These are phyloP conservation scores for Gymnocephalus cernua DNA, from an alignment of 2,113 vertebrate species.

Conservation along the genomic window DNA sequence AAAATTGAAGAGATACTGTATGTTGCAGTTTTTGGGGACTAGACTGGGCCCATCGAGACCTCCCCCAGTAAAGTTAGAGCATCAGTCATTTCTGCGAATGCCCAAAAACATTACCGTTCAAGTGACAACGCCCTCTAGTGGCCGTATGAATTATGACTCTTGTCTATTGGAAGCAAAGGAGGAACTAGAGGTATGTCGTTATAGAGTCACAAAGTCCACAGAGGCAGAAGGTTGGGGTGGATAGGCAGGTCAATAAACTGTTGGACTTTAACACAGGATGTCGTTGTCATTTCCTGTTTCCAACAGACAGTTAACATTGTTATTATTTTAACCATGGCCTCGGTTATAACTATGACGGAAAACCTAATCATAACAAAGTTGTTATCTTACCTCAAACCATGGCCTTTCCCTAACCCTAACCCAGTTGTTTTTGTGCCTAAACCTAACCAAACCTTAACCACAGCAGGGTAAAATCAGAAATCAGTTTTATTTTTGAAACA, in stretches of 20 bases:
- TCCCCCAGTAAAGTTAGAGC: neutral
- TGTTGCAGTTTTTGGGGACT: neutral
- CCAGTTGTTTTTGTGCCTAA: neutral
- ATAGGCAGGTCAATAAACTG: conserved; percentile 3
- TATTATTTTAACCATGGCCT: neutral
- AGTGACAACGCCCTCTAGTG: neutral
- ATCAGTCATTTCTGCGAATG: neutral
- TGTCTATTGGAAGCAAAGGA: neutral
- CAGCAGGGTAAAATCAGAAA: neutral
- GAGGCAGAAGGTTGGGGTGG: neutral
- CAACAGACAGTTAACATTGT: neutral
- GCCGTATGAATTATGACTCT: neutral
- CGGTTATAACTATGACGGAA: neutral
- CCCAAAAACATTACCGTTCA: neutral
- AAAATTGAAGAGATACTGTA: neutral
- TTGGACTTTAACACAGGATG: neutral
- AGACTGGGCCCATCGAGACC: neutral
- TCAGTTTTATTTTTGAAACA: neutral
- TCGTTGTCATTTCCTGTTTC: neutral
- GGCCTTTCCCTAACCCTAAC: conserved; percentile 1
- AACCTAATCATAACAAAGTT: conserved; percentile 1
- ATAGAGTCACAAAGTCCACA: conserved; percentile 8
- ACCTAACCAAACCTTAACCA: neutral
- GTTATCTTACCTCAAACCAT: neutral
- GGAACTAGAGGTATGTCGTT: neutral